A percentile compares a stretch with the other conserved stretches of the same genome.
These are phyloP conservation scores for Plutomurus gul DNA, from an alignment of 1,140 invertebrate genomes.

Conservation along the genomic window DNA sequence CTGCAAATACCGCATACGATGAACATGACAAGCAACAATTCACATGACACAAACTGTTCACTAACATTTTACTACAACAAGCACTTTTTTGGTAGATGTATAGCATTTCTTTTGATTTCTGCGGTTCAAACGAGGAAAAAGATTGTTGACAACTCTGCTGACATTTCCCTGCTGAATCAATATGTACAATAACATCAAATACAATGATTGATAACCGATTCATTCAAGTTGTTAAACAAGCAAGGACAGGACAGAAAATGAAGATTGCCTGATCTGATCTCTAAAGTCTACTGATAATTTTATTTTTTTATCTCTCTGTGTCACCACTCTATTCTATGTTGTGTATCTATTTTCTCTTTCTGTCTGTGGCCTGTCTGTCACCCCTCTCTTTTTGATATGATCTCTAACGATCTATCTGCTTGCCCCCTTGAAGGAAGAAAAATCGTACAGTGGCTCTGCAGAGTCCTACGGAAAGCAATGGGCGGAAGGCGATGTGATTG, in stretches of 20 bases:
- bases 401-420: constrained; percentile 7
- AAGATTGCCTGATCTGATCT: constrained; percentile 10
- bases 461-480: constrained; percentile 95
- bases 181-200: neutral
- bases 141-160: too few relatives aligned
- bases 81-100: too few relatives aligned
- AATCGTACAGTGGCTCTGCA: constrained; percentile 82
- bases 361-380: constrained; percentile 10
- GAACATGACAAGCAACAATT: too few relatives aligned
- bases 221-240: constrained; percentile 3
- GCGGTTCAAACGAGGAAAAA: too few relatives aligned
- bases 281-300: neutral
- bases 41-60: too few relatives aligned
- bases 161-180: too few relatives aligned
- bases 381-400: constrained; percentile 56
- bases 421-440: constrained; percentile 78
- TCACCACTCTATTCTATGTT: neutral
- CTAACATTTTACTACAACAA: too few relatives aligned
- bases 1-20: too few relatives aligned
- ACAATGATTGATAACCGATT: neutral
- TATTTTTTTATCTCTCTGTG: neutral
- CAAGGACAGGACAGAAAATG: constrained; percentile 22
- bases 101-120: too few relatives aligned
- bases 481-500: constrained; percentile 91
- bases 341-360: constrained; percentile 29